These are phyloP conservation scores for Melanotaenia duboulayi DNA, from an alignment of 2,113 vertebrate genomes.

Conservation along the genomic window DNA sequence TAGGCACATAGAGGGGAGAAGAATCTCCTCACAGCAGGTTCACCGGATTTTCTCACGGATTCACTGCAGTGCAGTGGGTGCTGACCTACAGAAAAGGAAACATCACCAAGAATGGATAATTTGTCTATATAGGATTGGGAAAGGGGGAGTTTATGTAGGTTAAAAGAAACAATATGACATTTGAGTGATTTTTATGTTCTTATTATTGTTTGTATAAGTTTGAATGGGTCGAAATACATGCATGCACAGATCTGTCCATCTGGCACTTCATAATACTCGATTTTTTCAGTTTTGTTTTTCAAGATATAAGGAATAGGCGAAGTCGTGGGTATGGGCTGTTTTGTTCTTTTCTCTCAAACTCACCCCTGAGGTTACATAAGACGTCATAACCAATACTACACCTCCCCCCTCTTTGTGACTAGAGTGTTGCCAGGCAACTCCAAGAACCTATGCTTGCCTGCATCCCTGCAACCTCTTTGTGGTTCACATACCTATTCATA, in stretches of 20 bases:
- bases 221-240: neutral
- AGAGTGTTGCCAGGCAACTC: constrained; percentile 78
- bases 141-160: neutral
- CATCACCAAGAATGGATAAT: constrained; percentile 4
- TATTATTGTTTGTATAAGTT: neutral
- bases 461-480: constrained; percentile 44
- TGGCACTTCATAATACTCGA: neutral
- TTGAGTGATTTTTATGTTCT: neutral
- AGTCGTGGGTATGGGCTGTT: constrained; percentile 27
- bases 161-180: neutral
- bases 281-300: constrained; percentile 17
- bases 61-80: constrained; percentile 45
- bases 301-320: neutral
- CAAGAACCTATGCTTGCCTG: constrained; percentile 45
- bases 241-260: neutral
- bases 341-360: constrained; percentile 22
- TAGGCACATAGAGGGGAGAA: constrained; percentile 3
- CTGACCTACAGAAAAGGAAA: constrained; percentile 54
- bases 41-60: constrained; percentile 58
- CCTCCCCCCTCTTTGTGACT: constrained; percentile 57
- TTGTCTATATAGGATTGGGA: neutral
- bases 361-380: constrained; percentile 47
- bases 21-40: constrained; percentile 35
- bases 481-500: neutral
- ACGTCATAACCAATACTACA: constrained; percentile 47